These are phyloP conservation scores for Ctenochaetus hawaiiensis DNA, from an alignment of 2,797 vertebrate genomes.

Conservation along the genomic window DNA sequence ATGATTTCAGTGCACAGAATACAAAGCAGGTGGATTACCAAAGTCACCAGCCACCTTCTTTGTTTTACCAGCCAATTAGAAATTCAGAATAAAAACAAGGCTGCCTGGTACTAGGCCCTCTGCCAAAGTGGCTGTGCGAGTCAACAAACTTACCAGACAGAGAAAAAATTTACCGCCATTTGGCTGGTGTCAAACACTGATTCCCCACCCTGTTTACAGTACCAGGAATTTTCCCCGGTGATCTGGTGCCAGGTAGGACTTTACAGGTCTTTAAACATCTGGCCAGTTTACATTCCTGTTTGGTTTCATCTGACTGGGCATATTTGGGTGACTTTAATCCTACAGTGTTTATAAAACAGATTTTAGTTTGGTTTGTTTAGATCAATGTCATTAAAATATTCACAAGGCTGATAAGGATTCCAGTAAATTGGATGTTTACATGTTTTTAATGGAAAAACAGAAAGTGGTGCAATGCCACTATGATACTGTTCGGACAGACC, in stretches of 20 bases:
- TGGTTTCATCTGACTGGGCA: constrained; percentile 41
- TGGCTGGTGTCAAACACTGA: constrained; percentile 49
- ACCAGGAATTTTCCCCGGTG: constrained; percentile 67
- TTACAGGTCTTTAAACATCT: constrained; percentile 62
- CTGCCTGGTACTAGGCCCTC: constrained; percentile 52
- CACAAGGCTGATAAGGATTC: constrained; percentile 7
- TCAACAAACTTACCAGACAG: constrained; percentile 58
- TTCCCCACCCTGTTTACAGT: constrained; percentile 66
- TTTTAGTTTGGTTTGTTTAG: constrained; percentile 33
- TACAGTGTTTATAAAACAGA: constrained; percentile 26
- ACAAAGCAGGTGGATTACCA: constrained; percentile 72
- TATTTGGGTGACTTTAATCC: constrained; percentile 28
- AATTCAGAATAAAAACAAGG: constrained; percentile 58
- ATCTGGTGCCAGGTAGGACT: constrained; percentile 63
- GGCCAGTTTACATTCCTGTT: constrained; percentile 64
- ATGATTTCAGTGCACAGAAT: constrained; percentile 59
- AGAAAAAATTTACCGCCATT: constrained; percentile 51
- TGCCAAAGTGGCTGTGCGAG: constrained; percentile 63
- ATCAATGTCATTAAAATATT: constrained; percentile 23
- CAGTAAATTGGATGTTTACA: background rate
- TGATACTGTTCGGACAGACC: constrained; percentile 14
- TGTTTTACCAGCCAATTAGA: constrained; percentile 58
- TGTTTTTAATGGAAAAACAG: constrained; percentile 26
- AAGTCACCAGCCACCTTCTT: constrained; percentile 54
- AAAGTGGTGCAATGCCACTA: constrained; percentile 50